Evolutionary conservation across 2,888 invertebrate species (phyloP), one percentile per base, ranked within the genome.

Genomic region (Troglohyphantes excavatus): DNA sequence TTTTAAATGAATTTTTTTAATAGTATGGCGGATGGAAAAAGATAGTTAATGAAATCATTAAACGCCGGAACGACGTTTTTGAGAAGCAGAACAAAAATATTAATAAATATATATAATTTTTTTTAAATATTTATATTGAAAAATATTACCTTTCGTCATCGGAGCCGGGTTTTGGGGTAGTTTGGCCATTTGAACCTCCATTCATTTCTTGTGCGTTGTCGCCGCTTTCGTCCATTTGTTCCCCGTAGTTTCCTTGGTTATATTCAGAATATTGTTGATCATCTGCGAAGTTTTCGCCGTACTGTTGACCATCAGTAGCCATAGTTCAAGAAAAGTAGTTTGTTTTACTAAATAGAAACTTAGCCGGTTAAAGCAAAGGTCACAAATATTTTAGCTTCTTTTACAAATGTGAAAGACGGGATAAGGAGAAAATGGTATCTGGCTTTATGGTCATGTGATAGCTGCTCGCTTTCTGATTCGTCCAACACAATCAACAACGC

Each of bases 241-340:
- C 90, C 13, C 72, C 17, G 27, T 90, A 90, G 46, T 79, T 90
- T 39, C 79, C 76, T 17, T 90, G 84, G 17, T 78, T 83, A 67
- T 90, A 90, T 27, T 90, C 90, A 19, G 72, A 68, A 75, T 90
- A 90, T 61, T 90, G 90, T 43, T 90, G 90, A 75, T 90, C 90
- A 53, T 90, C 90, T 59, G 90, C 84, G 43, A 90, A 90, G 59
- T 90, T 90, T 73, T 85, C 84, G 11, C 33, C 59, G 17, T 85
- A 85, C 5, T 84, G 85, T 46, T 88, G 87, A 11, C 89, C 82
- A 33, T 89, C 89, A n/a, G 46, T 9, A 72, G 89, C 83, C 89
- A 89, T 89, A 53, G 13, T 53, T 53, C 13, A n/a, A 53, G n/a
- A 53, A 53, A 53, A 53, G 9, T 53, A 53, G 17, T 0, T 13